Evolutionary conservation across 2,888 invertebrate genomes (phyloP).

Genomic region (Cataglyphis cursor): DNA sequence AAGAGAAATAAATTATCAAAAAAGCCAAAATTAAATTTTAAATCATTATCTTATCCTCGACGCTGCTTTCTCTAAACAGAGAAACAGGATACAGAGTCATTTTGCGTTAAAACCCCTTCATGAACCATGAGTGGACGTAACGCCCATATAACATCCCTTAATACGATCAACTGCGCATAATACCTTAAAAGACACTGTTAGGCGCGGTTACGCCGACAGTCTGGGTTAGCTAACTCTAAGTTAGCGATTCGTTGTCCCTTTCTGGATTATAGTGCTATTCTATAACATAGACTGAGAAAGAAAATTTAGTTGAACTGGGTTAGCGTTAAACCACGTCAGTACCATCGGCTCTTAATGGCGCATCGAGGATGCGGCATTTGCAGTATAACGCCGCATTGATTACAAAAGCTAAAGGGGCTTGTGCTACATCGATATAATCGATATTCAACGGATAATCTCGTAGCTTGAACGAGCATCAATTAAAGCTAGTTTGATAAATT

Average conservation of each 20-base stretch:
- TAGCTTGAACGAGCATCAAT: constrained; percentile 17
- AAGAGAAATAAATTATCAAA: constrained; percentile 12
- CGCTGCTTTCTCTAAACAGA: constrained; percentile 1
- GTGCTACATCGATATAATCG: constrained; percentile 43
- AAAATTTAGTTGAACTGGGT: constrained; percentile 55
- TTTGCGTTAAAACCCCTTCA: constrained; percentile 21
- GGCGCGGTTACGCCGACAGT: constrained; percentile 32
- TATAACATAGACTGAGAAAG: constrained; percentile 38
- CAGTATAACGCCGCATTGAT: constrained; percentile 50
- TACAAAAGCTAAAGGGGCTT: constrained; percentile 52
- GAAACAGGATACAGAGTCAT: constrained; percentile 17
- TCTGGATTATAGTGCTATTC: constrained; percentile 38
- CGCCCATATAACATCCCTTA: constrained; percentile 39
- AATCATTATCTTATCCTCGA: not conserved
- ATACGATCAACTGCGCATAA: constrained; percentile 35
- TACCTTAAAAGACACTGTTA: constrained; percentile 48
- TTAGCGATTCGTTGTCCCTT: constrained; percentile 40
- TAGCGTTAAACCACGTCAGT: constrained; percentile 44
- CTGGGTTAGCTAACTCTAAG: constrained; percentile 31
- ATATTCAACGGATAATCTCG: constrained; percentile 51
- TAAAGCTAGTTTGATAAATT: constrained; percentile 33
- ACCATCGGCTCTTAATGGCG: constrained; percentile 29
- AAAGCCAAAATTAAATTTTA: not conserved
- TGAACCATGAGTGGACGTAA: constrained; percentile 21
- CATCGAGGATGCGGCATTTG: constrained; percentile 46